phyloP scores from a whole-genome alignment of 2,888 invertebrate species.

The Pediacus dermestoides region DNA sequence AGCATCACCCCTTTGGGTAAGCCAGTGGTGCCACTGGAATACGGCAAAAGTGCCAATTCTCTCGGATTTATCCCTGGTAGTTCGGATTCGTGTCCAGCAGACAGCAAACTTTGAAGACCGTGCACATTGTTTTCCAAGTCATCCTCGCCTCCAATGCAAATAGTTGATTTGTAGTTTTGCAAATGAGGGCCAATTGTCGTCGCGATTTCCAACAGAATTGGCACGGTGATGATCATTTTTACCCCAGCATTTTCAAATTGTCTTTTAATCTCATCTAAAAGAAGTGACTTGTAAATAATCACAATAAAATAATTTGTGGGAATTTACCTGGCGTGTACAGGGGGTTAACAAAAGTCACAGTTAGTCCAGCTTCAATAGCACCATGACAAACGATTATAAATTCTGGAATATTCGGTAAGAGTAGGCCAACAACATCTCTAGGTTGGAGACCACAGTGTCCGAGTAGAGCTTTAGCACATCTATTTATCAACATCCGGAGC shows the following conservation, averaged over 20 bases:
- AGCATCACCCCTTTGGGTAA: constrained; percentile 77
- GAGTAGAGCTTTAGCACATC: constrained; percentile 58
- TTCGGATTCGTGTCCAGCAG: constrained; percentile 43
- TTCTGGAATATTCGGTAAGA: constrained; percentile 70
- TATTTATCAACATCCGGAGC: constrained; percentile 56
- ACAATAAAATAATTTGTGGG: too few relatives aligned
- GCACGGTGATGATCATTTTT: constrained; percentile 62
- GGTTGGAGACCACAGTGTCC: constrained; percentile 56
- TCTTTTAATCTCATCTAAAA: constrained; percentile 56
- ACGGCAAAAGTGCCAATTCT: constrained; percentile 58
- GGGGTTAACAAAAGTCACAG: constrained; percentile 68
- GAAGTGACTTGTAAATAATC: neutral
- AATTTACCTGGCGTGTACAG: constrained; percentile 65
- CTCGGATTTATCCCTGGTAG: constrained; percentile 52
- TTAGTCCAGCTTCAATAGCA: constrained; percentile 62
- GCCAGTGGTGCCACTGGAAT: constrained; percentile 76
- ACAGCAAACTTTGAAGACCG: constrained; percentile 46
- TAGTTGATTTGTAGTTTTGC: constrained; percentile 58
- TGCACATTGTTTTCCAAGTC: constrained; percentile 48
- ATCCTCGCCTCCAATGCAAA: constrained; percentile 62
- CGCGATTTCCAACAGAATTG: constrained; percentile 60
- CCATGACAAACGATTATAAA: constrained; percentile 64
- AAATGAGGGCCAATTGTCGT: constrained; percentile 55
- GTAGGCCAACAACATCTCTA: constrained; percentile 63
- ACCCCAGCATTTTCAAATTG: constrained; percentile 63